Evolutionary conservation across 2,113 vertebrate species (phyloP).

Genomic region (Pavo muticus): DNA sequence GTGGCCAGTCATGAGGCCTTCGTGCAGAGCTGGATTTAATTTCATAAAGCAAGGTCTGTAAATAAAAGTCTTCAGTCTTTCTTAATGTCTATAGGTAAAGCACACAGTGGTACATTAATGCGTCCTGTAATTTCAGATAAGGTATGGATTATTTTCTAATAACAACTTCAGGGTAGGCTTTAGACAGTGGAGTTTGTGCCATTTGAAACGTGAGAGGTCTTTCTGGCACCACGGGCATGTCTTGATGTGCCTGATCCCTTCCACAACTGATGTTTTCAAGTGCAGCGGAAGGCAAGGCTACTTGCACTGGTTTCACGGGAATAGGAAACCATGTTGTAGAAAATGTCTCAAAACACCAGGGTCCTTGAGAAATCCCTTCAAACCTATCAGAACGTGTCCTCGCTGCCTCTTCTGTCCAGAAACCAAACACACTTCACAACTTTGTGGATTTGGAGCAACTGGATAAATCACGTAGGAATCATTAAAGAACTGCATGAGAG

Average conservation of each 20-base stretch:
- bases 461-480: not conserved
- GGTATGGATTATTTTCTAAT: not conserved
- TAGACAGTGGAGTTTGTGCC: not conserved
- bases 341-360: not conserved
- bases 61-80: not conserved
- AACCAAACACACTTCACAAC: accelerated
- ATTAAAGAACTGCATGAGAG: not conserved
- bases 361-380: not conserved
- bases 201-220: not conserved
- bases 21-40: not conserved
- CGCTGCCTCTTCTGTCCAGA: not conserved
- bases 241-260: not conserved
- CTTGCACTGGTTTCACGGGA: not conserved
- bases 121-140: not conserved
- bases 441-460: not conserved
- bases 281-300: not conserved
- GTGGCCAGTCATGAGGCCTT: not conserved
- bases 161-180: not conserved
- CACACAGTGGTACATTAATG: not conserved
- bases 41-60: not conserved
- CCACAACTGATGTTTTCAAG: not conserved
- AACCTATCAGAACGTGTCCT: not conserved
- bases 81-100: not conserved
- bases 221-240: not conserved
- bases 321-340: accelerated